These are phyloP conservation scores for Euzophera pinguis DNA, from an alignment of 2,888 invertebrate species.

Conservation along the genomic window DNA sequence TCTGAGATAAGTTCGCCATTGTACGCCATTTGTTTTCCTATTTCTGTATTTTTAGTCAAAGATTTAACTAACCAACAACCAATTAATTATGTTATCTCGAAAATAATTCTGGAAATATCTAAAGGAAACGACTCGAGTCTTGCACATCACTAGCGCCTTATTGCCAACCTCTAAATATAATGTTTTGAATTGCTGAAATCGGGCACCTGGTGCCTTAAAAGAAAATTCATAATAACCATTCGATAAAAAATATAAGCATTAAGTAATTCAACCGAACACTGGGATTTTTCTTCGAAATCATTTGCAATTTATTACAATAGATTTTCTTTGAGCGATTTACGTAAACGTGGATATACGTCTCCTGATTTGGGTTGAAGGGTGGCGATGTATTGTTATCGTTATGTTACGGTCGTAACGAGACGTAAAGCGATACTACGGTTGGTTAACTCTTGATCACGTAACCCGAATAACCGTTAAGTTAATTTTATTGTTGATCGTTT, in stretches of 20 bases:
- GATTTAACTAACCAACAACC: too few relatives aligned
- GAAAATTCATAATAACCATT: slow-evolving; percentile 45
- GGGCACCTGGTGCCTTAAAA: slow-evolving; percentile 47
- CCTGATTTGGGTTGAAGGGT: slow-evolving; percentile 3
- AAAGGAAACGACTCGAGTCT: too few relatives aligned
- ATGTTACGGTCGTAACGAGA: slow-evolving; percentile 1
- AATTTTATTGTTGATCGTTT: slow-evolving; percentile 11
- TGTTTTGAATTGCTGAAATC: slow-evolving; percentile 52
- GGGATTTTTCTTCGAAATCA: neutral
- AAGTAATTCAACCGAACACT: slow-evolving; percentile 1
- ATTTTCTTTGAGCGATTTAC: slow-evolving; percentile 7
- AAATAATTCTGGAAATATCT: too few relatives aligned
- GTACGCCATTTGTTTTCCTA: too few relatives aligned
- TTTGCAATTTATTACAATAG: neutral
- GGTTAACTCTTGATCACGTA: slow-evolving; percentile 1
- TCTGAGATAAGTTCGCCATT: too few relatives aligned
- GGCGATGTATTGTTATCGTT: neutral
- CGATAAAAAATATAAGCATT: slow-evolving; percentile 28
- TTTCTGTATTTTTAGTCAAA: too few relatives aligned
- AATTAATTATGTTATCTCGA: too few relatives aligned
- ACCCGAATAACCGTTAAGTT: neutral
- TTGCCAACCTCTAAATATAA: slow-evolving; percentile 45
- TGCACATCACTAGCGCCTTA: slow-evolving; percentile 22
- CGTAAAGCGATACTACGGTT: slow-evolving; percentile 3
- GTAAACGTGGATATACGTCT: neutral